Evolutionary conservation across 2,113 vertebrate genomes (phyloP), one percentile per base, ranked within the genome.

Genomic region (Clupea harengus): DNA sequence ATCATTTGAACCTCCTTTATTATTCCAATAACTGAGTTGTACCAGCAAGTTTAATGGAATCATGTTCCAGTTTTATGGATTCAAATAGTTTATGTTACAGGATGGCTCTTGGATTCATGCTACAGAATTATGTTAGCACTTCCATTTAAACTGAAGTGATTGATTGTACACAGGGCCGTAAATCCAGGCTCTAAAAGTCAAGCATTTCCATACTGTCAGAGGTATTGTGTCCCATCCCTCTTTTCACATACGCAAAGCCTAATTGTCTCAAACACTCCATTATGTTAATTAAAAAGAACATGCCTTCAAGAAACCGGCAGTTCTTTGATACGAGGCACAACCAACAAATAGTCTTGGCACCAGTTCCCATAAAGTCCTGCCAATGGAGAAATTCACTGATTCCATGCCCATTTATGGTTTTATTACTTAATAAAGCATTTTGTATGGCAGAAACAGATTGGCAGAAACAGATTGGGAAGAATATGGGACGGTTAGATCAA

Each of bases 281-380:
- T 92, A 92, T 91, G 89, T 87, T 90, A 92, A 92, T 94, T 92
- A 90, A 92, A 93, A 72, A 89, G 9, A 89, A 81, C 84, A 80
- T 91, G 91, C 85, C 89, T 91, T 87, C 64, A 81, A 91, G 90
- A 54, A 87, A 82, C 86, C 1, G 54, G 86, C 57, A 90, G 88
- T 85, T 88, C 86, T 92, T 91, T 93, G 90, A 92, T 93, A 86
- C 85, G 85, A 60, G 78, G 44, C 86, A 83, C 89, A 89, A 91
- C 87, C 87, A 90, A 90, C 92, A 91, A 91, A 91, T 86, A 89
- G 87, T 91, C 86, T 91, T 93, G 93, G 92, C 91, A 86, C 72
- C 20, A 54, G 67, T 89, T 89, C 83, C 47, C 25, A 44, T 85
- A 39, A 83, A 85, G 46, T 86, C 87, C 64, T 39, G 84, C 89